A percentile compares a stretch with the other conserved stretches of the same genome.
Evolutionary conservation across 2,113 vertebrate genomes (phyloP).

Genomic region (Riparia riparia): DNA sequence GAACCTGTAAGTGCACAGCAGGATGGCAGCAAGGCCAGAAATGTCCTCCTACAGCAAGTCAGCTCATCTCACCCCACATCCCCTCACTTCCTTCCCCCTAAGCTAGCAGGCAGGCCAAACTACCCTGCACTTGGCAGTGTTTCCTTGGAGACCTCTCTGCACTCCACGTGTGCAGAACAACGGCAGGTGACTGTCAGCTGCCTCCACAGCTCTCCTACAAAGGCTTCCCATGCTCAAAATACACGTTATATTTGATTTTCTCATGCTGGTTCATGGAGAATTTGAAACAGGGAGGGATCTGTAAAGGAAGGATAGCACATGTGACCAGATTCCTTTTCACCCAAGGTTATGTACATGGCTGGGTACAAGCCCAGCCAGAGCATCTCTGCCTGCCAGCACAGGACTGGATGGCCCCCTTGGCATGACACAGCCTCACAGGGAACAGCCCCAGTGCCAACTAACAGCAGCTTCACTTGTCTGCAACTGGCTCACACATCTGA

Average conservation of each 20-base stretch:
- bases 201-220: neutral
- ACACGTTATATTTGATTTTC: neutral
- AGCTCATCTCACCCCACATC: neutral
- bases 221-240: neutral
- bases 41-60: neutral
- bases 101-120: neutral
- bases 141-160: neutral
- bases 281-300: neutral
- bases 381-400: neutral
- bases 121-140: neutral
- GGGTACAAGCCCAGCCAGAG: neutral
- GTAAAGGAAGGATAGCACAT: neutral
- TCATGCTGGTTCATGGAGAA: neutral
- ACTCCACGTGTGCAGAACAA: neutral
- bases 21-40: neutral
- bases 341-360: accelerated
- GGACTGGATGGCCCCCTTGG: neutral
- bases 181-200: neutral
- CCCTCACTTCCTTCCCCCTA: neutral
- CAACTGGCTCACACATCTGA: neutral
- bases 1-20: neutral
- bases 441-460: neutral
- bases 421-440: neutral
- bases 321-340: neutral
- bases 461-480: neutral